These are phyloP conservation scores for Bujurquina vittata DNA, from an alignment of 2,113 vertebrate genomes.

Conservation along the genomic window DNA sequence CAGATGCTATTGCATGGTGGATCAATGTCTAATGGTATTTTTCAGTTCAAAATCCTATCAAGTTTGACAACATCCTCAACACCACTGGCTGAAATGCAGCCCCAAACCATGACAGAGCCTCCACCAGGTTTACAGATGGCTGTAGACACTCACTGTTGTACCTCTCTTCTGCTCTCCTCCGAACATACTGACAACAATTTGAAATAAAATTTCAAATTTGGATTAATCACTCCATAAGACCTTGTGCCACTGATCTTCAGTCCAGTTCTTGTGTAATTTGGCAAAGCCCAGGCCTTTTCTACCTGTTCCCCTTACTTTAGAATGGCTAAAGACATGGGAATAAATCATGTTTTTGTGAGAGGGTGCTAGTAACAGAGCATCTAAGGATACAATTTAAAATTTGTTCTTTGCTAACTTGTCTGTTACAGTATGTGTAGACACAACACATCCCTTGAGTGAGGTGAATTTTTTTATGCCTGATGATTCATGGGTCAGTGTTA, in stretches of 20 bases:
- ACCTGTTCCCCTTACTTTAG: not conserved
- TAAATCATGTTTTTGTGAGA: not conserved
- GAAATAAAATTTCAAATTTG: not conserved
- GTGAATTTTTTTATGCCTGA: not conserved
- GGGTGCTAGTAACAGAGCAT: not conserved
- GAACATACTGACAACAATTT: not conserved
- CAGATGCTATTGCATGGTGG: no score
- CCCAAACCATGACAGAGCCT: no score
- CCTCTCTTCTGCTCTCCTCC: not conserved
- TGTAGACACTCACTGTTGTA: not conserved
- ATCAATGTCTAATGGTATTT: no score
- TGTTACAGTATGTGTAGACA: not conserved
- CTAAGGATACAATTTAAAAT: no score
- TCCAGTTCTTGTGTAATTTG: not conserved
- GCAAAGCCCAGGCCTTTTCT: not conserved
- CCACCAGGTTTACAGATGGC: no score
- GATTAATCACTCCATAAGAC: not conserved
- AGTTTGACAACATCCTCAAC: no score
- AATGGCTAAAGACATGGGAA: not conserved
- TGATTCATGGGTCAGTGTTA: conserved; percentile 1
- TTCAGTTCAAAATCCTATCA: no score
- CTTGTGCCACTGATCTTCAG: not conserved
- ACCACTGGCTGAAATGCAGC: no score
- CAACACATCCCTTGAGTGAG: not conserved
- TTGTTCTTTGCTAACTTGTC: not conserved